A percentile compares a stretch with the other conserved stretches of the same genome.
phyloP scores from a whole-genome alignment of 2,113 vertebrate genomes.

The Cryptoleucopteryx plumbea region DNA sequence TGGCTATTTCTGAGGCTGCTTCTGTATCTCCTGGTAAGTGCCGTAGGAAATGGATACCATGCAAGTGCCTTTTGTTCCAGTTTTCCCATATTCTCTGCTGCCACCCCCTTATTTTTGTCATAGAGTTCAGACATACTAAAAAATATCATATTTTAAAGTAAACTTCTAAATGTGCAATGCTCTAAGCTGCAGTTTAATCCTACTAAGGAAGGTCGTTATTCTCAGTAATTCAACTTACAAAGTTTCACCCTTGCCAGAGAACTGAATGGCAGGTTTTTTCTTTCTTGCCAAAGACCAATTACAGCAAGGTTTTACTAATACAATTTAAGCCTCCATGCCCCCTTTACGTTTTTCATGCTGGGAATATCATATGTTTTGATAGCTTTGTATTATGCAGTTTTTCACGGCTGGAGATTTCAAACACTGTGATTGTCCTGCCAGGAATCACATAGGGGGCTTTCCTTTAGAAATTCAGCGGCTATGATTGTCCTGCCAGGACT shows the following conservation, averaged over 20 bases:
- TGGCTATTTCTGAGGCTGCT: neutral
- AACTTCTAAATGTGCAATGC: neutral
- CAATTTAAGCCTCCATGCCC: slow-evolving; percentile 4
- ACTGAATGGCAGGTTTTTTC: neutral
- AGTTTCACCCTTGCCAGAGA: neutral
- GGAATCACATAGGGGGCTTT: slow-evolving; percentile 39
- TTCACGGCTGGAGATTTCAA: slow-evolving; percentile 43
- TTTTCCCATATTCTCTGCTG: neutral
- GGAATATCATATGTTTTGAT: slow-evolving; percentile 59
- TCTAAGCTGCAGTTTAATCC: neutral
- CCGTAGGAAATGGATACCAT: neutral
- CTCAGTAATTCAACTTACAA: neutral
- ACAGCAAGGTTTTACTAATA: slow-evolving; percentile 42
- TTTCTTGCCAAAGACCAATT: slow-evolving; percentile 22
- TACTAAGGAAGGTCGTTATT: slow-evolving; percentile 2
- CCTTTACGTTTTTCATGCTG: slow-evolving; percentile 36
- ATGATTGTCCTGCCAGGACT: slow-evolving; percentile 14
- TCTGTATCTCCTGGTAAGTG: neutral
- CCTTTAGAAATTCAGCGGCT: slow-evolving; percentile 37
- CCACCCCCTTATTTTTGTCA: neutral
- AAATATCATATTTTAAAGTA: neutral
- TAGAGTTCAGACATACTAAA: neutral
- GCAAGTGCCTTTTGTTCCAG: neutral
- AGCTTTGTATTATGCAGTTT: slow-evolving; percentile 42
- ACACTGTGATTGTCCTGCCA: slow-evolving; percentile 46